Base-by-base conservation (phyloP, 2,888 invertebrate species). In the Branchinecta sandiegonensis region DNA sequence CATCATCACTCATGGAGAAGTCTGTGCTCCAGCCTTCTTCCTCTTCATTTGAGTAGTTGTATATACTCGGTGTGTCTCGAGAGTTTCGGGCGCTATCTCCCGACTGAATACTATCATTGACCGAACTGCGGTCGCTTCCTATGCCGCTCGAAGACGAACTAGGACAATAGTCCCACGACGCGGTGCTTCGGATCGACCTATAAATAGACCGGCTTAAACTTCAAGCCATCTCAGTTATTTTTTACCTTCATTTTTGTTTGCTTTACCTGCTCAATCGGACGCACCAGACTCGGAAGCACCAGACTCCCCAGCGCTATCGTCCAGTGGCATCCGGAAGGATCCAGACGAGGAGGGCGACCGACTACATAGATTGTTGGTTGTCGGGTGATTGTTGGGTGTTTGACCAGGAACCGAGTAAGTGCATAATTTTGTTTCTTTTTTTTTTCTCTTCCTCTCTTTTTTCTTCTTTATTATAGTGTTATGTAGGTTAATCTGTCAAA, bases 1-100 rank as follows among this genome's bases (percentile, higher is more conserved):
- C 92, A 72, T 92, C 92, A 72, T 91, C 93, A 72, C 90, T 90
- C 74, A 92, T 91, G 71, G 90, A 92, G 75, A 90, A 90, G 77
- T 92, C 92, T 2, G 91, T 92, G 74, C 91, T 92, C 89, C 92
- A 93, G 75, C 88, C 89, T 66, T 86, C 85, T 75, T 86, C 86
- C 7, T 74, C 75, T 74, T 90, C 90, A 74, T 86, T 86, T 72
- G 82, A 70, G 77, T 71, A 75, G 79, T 79, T 74, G 79, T 78
- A 65, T 78, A 81, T 68, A 77, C 79, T 66, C 77, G 75, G 72
- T 56, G 72, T 71, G 70, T 73, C 71, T 46, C 65, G 69, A 8
- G 71, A 69, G 64, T 70, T 47, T 69, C 71, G 13, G 69, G 71
- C 66, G 72, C 71, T 37, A 48, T 69, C 70, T 65, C 65, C 68